Conservation (phyloP, 2,797 vertebrate genomes). For the Xiphorhynchus erythropygius region DNA sequence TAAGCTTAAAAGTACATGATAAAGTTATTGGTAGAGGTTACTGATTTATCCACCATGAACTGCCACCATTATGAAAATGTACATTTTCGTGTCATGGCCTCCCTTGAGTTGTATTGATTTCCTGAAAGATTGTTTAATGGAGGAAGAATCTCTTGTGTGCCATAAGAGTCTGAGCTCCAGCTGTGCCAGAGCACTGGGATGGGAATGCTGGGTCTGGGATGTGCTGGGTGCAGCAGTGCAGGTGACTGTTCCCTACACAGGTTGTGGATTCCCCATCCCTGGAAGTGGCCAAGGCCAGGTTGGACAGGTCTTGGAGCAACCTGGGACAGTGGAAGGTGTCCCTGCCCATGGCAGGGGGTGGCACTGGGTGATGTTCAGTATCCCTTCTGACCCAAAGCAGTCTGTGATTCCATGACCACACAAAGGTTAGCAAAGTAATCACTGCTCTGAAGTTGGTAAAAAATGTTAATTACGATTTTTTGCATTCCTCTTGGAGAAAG, state of each 20-base stretch:
- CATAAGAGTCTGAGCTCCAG: not conserved
- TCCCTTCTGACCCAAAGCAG: not conserved
- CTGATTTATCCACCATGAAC: not conserved
- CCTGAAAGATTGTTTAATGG: not conserved
- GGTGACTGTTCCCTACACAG: not conserved
- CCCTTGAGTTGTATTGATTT: conserved; percentile 3
- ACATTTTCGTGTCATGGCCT: not conserved
- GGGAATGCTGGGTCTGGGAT: not conserved
- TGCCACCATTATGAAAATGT: not conserved
- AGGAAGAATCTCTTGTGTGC: not conserved
- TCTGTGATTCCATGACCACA: not conserved
- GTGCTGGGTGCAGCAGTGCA: rapidly evolving
- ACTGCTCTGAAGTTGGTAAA: not conserved
- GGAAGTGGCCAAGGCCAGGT: not conserved
- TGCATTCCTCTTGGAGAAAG: not conserved
- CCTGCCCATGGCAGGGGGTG: not conserved
- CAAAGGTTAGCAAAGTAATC: not conserved
- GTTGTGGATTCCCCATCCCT: not conserved
- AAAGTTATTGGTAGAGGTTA: not conserved
- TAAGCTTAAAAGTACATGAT: not conserved
- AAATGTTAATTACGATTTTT: not conserved
- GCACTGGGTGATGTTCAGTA: rapidly evolving
- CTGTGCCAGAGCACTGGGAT: not conserved
- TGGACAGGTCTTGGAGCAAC: rapidly evolving
- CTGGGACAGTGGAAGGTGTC: not conserved